These are phyloP conservation scores for Hemicentrotus pulcherrimus DNA, from an alignment of 35 echinoderm and acorn worm genomes.

Conservation along the genomic window DNA sequence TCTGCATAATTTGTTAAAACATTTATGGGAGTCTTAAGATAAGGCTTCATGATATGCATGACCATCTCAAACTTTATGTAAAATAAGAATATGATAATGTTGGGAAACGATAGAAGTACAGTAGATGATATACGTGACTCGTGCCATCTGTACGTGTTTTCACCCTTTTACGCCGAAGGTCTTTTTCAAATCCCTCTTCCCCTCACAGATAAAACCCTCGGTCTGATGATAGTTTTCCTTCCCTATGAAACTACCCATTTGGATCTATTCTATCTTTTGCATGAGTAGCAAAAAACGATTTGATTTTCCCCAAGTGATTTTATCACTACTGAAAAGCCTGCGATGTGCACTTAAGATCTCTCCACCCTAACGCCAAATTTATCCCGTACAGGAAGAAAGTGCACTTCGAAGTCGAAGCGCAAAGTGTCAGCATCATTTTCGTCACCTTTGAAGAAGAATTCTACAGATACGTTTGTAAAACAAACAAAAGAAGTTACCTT, in stretches of 20 bases:
- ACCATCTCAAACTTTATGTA: no score
- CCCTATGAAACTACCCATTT: background rate
- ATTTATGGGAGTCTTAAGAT: no score
- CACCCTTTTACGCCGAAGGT: background rate
- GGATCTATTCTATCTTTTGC: background rate
- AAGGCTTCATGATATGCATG: no score
- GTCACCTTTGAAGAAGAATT: no score
- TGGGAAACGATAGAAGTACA: no score
- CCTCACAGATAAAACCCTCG: background rate
- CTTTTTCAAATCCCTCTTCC: background rate
- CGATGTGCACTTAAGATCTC: background rate
- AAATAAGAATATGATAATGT: no score
- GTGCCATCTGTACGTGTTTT: background rate
- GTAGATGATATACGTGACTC: no score
- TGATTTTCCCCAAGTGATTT: background rate
- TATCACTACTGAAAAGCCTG: slow-evolving; percentile 1
- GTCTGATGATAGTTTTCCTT: background rate
- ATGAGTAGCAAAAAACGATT: slow-evolving; percentile 5
- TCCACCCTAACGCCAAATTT: background rate
- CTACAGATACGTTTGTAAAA: no score
- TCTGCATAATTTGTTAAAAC: no score
- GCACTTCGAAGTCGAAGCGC: background rate
- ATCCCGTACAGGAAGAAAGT: background rate
- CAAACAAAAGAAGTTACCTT: no score
- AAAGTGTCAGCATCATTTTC: background rate